Evolutionary conservation across 2,113 vertebrate genomes (phyloP).

Genomic region (Tapirus terrestris): DNA sequence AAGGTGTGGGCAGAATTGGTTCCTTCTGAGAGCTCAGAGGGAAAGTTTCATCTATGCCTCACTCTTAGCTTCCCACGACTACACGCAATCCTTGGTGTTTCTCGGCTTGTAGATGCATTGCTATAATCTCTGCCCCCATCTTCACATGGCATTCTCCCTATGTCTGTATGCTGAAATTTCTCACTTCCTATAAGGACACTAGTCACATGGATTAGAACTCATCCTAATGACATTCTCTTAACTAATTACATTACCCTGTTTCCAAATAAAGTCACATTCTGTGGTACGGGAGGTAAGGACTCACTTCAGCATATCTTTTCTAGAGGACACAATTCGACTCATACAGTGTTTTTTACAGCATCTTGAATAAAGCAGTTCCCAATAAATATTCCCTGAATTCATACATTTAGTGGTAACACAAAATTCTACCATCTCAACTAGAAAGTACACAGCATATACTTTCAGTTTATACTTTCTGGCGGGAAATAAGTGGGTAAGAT

Average conservation of each 20-base stretch:
- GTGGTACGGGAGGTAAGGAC: not conserved
- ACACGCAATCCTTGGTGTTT: not conserved
- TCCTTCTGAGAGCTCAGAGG: not conserved
- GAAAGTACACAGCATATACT: not conserved
- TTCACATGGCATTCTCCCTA: not conserved
- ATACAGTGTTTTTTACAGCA: not conserved
- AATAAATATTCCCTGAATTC: not conserved
- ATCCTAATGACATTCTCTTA: not conserved
- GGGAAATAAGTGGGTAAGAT: not conserved
- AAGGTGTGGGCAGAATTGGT: not conserved
- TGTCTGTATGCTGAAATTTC: not conserved
- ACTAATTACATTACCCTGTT: not conserved
- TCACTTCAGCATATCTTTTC: not conserved
- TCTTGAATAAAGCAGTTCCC: not conserved
- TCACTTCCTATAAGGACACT: not conserved
- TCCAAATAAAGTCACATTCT: not conserved
- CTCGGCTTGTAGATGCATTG: not conserved
- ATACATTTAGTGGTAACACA: not conserved
- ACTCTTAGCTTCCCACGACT: not conserved
- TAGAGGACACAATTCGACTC: not conserved
- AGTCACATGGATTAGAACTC: not conserved
- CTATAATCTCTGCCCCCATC: no score
- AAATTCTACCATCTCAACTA: not conserved
- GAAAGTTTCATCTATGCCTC: not conserved
- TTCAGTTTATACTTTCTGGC: not conserved